phyloP scores from a whole-genome alignment of 2,888 invertebrate species.

The Phaedon cochleariae region DNA sequence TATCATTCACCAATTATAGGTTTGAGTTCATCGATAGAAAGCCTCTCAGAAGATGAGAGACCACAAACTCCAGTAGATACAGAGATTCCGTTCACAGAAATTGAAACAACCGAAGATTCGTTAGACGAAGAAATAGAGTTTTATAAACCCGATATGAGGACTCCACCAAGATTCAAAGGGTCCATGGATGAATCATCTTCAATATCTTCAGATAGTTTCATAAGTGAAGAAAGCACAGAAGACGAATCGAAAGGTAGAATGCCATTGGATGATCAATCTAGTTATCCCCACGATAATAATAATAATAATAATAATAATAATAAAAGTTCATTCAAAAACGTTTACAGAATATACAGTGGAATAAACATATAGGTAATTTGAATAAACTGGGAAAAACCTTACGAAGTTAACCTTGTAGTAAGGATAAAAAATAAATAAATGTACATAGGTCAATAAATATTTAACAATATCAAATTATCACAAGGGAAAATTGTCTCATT shows the following conservation, averaged over 20 bases:
- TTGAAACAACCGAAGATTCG: constrained; percentile 2
- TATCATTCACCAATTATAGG: too few species aligned
- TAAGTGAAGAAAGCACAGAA: neutral
- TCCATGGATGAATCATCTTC: constrained; percentile 9
- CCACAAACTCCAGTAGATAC: neutral
- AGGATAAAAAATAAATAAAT: too few species aligned
- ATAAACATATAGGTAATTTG: too few species aligned
- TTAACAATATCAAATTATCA: too few species aligned
- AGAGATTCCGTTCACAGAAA: neutral
- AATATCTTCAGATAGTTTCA: neutral
- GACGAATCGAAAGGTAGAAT: neutral
- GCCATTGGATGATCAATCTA: neutral
- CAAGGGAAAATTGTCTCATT: too few species aligned
- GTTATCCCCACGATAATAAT: too few species aligned
- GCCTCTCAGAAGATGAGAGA: constrained; percentile 37
- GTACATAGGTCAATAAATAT: too few species aligned
- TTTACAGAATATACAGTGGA: too few species aligned
- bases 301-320: too few species aligned
- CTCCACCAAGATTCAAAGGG: constrained; percentile 43
- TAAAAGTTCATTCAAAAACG: too few species aligned
- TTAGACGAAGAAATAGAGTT: constrained; percentile 35
- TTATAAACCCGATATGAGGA: constrained; percentile 41
- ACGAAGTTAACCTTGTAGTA: too few species aligned
- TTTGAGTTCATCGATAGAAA: constrained; percentile 39
- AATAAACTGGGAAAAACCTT: too few species aligned